phyloP scores from a whole-genome alignment of 2,888 invertebrate genomes.

The Mesorhabditis spiculigera region DNA sequence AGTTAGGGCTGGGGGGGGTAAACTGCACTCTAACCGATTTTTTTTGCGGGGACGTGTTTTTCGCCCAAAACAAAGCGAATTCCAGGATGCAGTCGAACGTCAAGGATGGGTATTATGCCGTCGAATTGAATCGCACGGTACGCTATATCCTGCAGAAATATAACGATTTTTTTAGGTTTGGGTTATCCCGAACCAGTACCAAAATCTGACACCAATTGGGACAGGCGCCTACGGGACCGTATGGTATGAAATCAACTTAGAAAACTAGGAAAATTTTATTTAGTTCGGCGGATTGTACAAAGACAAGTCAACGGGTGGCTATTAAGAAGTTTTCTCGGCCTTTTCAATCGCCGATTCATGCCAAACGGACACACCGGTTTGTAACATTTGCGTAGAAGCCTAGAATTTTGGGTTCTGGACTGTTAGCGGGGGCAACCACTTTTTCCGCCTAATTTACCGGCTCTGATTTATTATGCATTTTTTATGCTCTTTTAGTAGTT shows the following conservation, averaged over 20 bases:
- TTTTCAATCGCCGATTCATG: conserved; percentile 95
- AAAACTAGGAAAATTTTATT: background rate
- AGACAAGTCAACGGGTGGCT: conserved; percentile 76
- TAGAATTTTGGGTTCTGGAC: background rate
- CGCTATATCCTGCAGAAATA: background rate
- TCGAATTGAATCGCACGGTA: conserved; percentile 89
- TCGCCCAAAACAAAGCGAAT: no score
- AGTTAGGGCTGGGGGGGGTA: no score
- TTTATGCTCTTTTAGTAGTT: no score
- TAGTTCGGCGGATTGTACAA: conserved; percentile 49
- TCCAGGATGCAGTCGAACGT: conserved; percentile 3
- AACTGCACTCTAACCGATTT: no score
- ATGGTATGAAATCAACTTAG: conserved; percentile 29
- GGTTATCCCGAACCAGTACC: conserved; percentile 52
- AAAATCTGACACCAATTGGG: conserved; percentile 55
- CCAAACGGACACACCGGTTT: conserved; percentile 75
- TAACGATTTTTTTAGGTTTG: conserved; percentile 26
- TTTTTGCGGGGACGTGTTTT: no score
- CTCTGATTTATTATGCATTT: no score
- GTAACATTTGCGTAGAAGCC: background rate
- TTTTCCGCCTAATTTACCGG: no score
- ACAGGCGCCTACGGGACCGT: conserved; percentile 57
- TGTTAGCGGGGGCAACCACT: no score
- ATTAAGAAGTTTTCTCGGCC: conserved; percentile 96
- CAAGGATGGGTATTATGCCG: conserved; percentile 71